A percentile compares a stretch with the other conserved stretches of the same genome.
These are phyloP conservation scores for Erinaceus europaeus DNA, from an alignment of 2,113 vertebrate species.

Conservation along the genomic window DNA sequence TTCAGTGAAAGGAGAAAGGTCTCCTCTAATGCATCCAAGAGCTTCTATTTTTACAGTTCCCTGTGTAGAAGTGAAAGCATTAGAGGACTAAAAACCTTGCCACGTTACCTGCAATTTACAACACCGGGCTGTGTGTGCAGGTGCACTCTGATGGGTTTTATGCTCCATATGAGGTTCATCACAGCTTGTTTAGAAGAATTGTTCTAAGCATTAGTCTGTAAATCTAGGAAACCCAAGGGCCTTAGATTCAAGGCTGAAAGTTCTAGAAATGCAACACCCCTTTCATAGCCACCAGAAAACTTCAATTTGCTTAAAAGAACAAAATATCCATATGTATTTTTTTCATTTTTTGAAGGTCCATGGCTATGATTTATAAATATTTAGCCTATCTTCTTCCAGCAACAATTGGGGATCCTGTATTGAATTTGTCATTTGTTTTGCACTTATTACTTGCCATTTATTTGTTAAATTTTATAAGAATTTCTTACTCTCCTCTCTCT, in stretches of 20 bases:
- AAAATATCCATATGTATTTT: background rate
- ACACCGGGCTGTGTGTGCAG: slow-evolving; percentile 16
- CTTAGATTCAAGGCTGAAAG: slow-evolving; percentile 39
- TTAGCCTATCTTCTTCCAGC: slow-evolving; percentile 38
- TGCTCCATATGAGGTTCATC: slow-evolving; percentile 38
- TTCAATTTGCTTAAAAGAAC: slow-evolving; percentile 2
- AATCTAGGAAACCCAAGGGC: slow-evolving; percentile 45
- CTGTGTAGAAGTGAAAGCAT: slow-evolving; percentile 30
- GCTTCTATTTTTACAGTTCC: slow-evolving; percentile 44
- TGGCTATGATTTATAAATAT: slow-evolving; percentile 59
- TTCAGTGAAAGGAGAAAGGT: slow-evolving; percentile 57
- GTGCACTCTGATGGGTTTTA: slow-evolving; percentile 59
- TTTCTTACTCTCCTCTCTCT: too few species aligned
- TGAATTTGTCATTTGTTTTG: slow-evolving; percentile 55
- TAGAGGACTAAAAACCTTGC: slow-evolving; percentile 54
- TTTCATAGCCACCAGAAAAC: background rate
- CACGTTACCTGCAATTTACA: slow-evolving; percentile 65
- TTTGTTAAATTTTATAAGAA: too few species aligned
- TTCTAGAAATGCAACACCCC: slow-evolving; percentile 5
- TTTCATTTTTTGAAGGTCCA: slow-evolving; percentile 32
- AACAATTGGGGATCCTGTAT: slow-evolving; percentile 20
- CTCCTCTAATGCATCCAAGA: slow-evolving; percentile 56
- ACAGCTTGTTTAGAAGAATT: slow-evolving; percentile 54
- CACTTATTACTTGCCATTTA: too few species aligned
- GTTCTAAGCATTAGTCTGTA: slow-evolving; percentile 54